phyloP scores from a whole-genome alignment of 1,140 invertebrate species.

The Drosophila kanapiae region DNA sequence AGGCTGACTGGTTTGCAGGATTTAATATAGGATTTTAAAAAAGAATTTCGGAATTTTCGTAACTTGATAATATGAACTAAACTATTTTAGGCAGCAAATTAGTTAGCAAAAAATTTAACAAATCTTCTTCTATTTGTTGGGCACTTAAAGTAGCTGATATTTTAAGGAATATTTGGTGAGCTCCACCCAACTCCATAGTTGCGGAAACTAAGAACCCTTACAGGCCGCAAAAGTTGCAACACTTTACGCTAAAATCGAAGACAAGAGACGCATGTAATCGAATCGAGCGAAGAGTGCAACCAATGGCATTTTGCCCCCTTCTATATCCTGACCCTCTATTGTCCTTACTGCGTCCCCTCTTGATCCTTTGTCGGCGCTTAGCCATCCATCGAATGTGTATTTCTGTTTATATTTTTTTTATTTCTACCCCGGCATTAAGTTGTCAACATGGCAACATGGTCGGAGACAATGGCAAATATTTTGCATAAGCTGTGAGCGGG shows the following conservation, averaged over 20 bases:
- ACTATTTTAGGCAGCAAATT: background rate
- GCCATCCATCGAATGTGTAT: conserved; percentile 1
- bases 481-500: conserved; percentile 37
- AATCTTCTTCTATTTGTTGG: too few species aligned
- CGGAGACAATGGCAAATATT: conserved; percentile 36
- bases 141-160: too few species aligned
- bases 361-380: background rate
- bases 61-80: too few species aligned
- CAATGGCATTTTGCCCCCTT: conserved; percentile 14
- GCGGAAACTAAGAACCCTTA: too few species aligned
- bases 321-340: background rate
- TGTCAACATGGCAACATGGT: conserved; percentile 44
- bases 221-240: background rate
- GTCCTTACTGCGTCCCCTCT: background rate
- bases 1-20: too few species aligned
- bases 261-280: background rate
- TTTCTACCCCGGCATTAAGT: conserved; percentile 30
- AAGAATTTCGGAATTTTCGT: too few species aligned
- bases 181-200: too few species aligned
- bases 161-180: too few species aligned
- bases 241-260: background rate
- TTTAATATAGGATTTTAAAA: too few species aligned
- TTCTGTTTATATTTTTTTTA: background rate
- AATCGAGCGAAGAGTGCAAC: conserved; percentile 4
- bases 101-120: too few species aligned